These are phyloP conservation scores for Drosophila kohkoa DNA, from an alignment of 1,140 invertebrate genomes.

Conservation along the genomic window DNA sequence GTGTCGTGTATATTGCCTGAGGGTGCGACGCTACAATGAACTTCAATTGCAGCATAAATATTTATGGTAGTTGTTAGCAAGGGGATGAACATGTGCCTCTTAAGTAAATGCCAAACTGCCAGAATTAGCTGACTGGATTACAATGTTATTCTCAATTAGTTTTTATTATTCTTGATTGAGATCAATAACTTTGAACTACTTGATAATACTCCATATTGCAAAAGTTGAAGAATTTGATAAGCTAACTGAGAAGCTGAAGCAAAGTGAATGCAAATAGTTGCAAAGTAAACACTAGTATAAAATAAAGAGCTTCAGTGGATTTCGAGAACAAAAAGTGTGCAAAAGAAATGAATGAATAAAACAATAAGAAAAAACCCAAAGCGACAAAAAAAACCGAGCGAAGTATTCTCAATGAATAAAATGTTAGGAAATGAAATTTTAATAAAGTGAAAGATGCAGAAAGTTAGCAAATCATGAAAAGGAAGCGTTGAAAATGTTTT, in stretches of 20 bases:
- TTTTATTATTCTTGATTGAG: constrained; percentile 20
- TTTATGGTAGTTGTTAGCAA: constrained; percentile 46
- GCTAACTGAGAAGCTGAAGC: constrained; percentile 4
- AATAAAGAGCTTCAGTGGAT: neutral
- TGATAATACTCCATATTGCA: neutral
- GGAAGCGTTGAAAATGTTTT: neutral
- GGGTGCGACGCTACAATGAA: constrained; percentile 45
- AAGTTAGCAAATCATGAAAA: neutral
- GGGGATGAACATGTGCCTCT: neutral
- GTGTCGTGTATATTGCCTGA: constrained; percentile 36
- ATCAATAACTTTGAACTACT: constrained; percentile 20
- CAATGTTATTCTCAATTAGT: constrained; percentile 35
- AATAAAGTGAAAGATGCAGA: constrained; percentile 3
- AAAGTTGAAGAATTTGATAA: neutral
- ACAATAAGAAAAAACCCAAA: constrained; percentile 17
- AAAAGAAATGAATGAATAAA: constrained; percentile 20
- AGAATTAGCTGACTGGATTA: constrained; percentile 30
- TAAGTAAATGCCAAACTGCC: constrained; percentile 10
- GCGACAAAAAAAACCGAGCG: constrained; percentile 3
- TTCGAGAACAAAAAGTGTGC: neutral
- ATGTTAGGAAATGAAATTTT: constrained; percentile 9
- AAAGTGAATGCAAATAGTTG: constrained; percentile 19
- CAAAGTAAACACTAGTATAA: constrained; percentile 19
- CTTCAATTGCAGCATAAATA: constrained; percentile 70
- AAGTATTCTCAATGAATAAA: neutral